Evolutionary conservation across 2,113 vertebrate species (phyloP), one percentile per base, ranked within the genome.

Genomic region (Miniopterus natalensis): DNA sequence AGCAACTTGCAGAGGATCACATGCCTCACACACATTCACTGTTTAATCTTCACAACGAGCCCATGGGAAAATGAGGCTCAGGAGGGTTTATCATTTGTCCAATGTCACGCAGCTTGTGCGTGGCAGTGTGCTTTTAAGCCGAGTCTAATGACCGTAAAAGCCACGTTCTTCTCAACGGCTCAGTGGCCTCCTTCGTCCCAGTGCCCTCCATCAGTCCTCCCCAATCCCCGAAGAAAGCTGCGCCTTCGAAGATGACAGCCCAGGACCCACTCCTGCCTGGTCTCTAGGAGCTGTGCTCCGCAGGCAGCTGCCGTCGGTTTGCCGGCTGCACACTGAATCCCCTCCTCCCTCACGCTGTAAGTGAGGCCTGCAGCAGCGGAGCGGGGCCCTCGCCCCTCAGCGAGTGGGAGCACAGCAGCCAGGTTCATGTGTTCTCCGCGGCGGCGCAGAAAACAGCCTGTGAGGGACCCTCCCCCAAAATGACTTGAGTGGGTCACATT

Each of bases 1-100:
- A n/a, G 63, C 9, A 12, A 5, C 15, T 15, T 0, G 0, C n/a
- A 45, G 6, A n/a, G 21, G n/a, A 6, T 47, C 59, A 45, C 29
- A 0, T 4, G n/a, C 51, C 13, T 80, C 47, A 6, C 51, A 55
- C 15, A 31, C 2, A 0, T 0, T 3, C 20, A 65, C 18, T 61
- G 25, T 18, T 68, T 40, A 63, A 47, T 75, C 31, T 55, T 79
- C 65, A 55, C 42, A n/a, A 36, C 14, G 45, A 49, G 57, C 18
- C 5, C 21, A 2, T 1, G n/a, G 53, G 49, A 61, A 73, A 45
- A 57, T 0, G 11, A 49, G 40, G 40, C 21, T 40, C 70, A 36
- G 49, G 68, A 55, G 59, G 6, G 8, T 17, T 75, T 42, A 12
- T 59, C 20, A 3, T 40, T 77, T 92, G 27, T 74, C 51, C 27